Conservation (phyloP, 1,140 invertebrate genomes). For the Trypoxylus dichotomus region DNA sequence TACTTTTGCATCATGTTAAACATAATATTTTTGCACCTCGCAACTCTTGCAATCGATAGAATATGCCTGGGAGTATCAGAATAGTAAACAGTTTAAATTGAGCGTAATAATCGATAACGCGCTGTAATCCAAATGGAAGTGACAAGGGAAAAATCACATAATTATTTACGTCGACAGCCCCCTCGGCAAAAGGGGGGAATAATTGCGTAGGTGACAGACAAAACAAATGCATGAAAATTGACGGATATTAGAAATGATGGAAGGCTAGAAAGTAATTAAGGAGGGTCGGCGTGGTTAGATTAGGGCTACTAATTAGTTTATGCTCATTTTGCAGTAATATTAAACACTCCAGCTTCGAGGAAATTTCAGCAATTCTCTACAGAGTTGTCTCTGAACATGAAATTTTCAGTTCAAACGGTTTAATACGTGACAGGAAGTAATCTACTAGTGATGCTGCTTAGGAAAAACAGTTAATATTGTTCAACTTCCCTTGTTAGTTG, state of each 20-base stretch:
- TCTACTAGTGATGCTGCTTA: too few relatives aligned
- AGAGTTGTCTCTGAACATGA: too few relatives aligned
- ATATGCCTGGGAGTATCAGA: background rate
- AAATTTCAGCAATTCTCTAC: background rate
- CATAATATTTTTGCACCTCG: background rate
- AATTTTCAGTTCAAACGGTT: too few relatives aligned
- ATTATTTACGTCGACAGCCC: constrained; percentile 2
- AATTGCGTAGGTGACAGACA: constrained; percentile 9
- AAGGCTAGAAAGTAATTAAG: background rate
- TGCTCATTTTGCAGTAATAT: background rate
- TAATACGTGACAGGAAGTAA: too few relatives aligned
- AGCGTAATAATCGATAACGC: constrained; percentile 1
- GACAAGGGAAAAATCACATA: constrained; percentile 21
- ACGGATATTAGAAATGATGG: background rate
- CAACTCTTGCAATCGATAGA: background rate
- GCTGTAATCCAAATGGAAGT: constrained; percentile 18
- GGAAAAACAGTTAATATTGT: too few relatives aligned
- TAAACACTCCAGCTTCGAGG: background rate
- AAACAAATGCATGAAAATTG: constrained; percentile 10
- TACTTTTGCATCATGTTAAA: too few relatives aligned
- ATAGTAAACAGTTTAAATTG: constrained; percentile 10
- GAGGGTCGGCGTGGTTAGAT: background rate
- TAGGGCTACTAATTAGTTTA: background rate
- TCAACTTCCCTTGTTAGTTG: too few relatives aligned
- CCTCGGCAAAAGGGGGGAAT: background rate